phyloP scores from a whole-genome alignment of 1,140 invertebrate species.

The Psilanteris sp. region DNA sequence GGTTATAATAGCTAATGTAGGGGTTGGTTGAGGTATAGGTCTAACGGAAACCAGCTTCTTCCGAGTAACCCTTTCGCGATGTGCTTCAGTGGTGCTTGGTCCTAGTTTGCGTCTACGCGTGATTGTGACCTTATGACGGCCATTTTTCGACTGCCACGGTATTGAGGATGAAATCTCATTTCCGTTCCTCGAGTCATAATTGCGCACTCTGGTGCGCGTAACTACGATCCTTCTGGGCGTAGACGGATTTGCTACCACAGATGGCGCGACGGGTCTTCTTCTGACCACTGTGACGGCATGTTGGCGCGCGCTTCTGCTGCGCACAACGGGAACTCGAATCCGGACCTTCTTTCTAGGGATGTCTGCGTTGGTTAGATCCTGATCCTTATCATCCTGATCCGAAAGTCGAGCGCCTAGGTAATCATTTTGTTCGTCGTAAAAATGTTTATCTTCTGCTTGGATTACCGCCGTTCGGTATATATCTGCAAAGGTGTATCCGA shows the following conservation, averaged over 20 bases:
- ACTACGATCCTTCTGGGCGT: slow-evolving; percentile 71
- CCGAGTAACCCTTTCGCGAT: slow-evolving; percentile 70
- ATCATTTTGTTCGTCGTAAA: slow-evolving; percentile 21
- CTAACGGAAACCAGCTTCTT: slow-evolving; percentile 75
- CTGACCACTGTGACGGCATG: slow-evolving; percentile 76
- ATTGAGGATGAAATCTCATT: slow-evolving; percentile 34
- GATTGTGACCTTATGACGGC: slow-evolving; percentile 73
- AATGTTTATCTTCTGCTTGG: slow-evolving; percentile 21
- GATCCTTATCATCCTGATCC: slow-evolving; percentile 9
- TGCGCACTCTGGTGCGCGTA: slow-evolving; percentile 72
- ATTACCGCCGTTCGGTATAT: slow-evolving; percentile 59
- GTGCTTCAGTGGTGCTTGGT: slow-evolving; percentile 54
- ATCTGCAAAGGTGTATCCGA: slow-evolving; percentile 73
- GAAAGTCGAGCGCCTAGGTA: slow-evolving; percentile 14
- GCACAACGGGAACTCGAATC: slow-evolving; percentile 72
- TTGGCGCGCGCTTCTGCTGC: slow-evolving; percentile 67
- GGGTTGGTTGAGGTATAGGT: slow-evolving; percentile 69
- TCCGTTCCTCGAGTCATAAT: slow-evolving; percentile 31
- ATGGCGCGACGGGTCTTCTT: slow-evolving; percentile 69
- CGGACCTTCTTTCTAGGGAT: slow-evolving; percentile 69
- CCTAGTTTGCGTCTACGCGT: slow-evolving; percentile 74
- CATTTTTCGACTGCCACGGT: slow-evolving; percentile 32
- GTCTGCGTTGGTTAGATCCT: slow-evolving; percentile 62
- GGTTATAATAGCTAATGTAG: slow-evolving; percentile 75
- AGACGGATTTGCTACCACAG: slow-evolving; percentile 39